phyloP scores from a whole-genome alignment of 2,797 vertebrate species.

The Rachycentron canadum region DNA sequence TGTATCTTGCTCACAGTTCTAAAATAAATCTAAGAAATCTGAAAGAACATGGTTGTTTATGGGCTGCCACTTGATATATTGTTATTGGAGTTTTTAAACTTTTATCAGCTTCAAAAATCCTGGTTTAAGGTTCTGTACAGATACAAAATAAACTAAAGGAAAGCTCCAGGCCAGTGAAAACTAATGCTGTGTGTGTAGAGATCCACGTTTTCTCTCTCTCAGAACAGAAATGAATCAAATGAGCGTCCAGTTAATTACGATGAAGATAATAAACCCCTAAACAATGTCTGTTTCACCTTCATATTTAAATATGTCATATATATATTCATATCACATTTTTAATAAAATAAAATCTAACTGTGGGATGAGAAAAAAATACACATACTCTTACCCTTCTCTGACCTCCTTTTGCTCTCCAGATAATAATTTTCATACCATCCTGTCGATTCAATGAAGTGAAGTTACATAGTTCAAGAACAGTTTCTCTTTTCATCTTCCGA shows the following conservation, averaged over 20 bases:
- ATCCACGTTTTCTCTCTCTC: background rate
- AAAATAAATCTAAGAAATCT: background rate
- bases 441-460: slow-evolving; percentile 34
- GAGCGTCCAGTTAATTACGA: background rate
- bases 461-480: slow-evolving; percentile 30
- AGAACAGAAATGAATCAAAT: background rate
- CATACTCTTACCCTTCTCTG: background rate
- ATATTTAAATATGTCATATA: background rate
- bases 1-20: background rate
- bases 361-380: background rate
- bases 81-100: background rate
- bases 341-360: slow-evolving; percentile 12
- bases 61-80: background rate
- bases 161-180: background rate
- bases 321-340: background rate
- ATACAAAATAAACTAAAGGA: background rate
- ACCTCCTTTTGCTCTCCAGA: background rate
- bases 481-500: slow-evolving; percentile 48
- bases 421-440: slow-evolving; percentile 1
- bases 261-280: background rate
- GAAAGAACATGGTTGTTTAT: no score
- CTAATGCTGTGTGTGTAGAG: background rate
- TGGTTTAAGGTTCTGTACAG: background rate
- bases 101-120: background rate
- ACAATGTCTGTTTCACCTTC: no score